Evolutionary conservation across 2,888 invertebrate genomes (phyloP), one percentile per base, ranked within the genome.

Genomic region (Apotomis capreana): DNA sequence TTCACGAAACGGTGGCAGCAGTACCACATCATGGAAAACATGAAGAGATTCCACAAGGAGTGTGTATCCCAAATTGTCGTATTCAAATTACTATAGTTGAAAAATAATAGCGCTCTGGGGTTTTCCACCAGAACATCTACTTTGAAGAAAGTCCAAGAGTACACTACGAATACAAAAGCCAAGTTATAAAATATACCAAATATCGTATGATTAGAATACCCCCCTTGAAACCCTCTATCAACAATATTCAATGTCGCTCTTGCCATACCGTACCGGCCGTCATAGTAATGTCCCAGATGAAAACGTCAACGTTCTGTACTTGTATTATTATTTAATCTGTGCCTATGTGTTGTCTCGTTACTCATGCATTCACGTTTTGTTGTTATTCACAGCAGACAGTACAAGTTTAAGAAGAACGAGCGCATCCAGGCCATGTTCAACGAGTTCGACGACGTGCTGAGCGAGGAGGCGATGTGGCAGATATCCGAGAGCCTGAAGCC

Each of bases 1-100:
- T 99, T 99, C 90, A 98, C 98, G 10, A 99, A 99, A 92, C 94
- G 99, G 79, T 99, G 99, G 99, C 99, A 99, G 88, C 99, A 99
- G 90, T 99, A 98, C 88, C 97, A 98, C 85, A 99, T 99, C 77
- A 97, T 99, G 84, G 99, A 99, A 89, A 99, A 98, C 87, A 98
- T 99, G 97, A 97, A 98, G 87, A 95, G 98, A 86, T 99, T 99
- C 90, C 98, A 98, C 85, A 98, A 98, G 94, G 97, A 98, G 99
- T 99, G 91, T 93, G 95, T 40, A 40, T 40, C 40, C 40, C 6
- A 40, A 6, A 40, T 5, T 40, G 40, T 26, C 26, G 26, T 94
- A 80, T 75, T 44, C 68, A 44, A 15, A 36, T 57, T 26, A 46
- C n/a, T 46, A 9, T 0, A 46, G 36, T n/a, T n/a, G 1, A 15